These are phyloP conservation scores for Vulpes vulpes DNA, from an alignment of 2,113 vertebrate genomes.

Conservation along the genomic window DNA sequence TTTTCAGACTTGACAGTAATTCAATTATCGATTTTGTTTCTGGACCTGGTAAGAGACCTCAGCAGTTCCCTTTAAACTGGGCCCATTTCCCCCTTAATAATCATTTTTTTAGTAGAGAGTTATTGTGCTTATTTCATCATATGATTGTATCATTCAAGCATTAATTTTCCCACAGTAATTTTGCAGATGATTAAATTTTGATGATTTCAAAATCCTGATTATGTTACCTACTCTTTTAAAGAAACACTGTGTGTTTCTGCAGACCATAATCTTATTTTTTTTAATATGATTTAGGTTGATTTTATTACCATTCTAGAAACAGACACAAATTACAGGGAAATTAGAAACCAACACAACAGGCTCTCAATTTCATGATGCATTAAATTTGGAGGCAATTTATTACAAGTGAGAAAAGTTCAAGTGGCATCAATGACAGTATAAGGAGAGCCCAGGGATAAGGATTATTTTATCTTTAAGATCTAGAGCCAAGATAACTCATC, in stretches of 20 bases:
- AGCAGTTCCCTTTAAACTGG: background rate
- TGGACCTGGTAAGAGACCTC: background rate
- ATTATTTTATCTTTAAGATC: background rate
- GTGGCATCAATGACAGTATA: background rate
- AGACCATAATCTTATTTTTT: slow-evolving; percentile 29
- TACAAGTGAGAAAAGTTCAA: background rate
- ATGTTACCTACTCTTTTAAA: background rate
- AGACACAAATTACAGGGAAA: slow-evolving; percentile 59
- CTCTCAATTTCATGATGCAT: background rate
- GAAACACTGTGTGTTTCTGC: slow-evolving; percentile 20
- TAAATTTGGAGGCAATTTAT: slow-evolving; percentile 14
- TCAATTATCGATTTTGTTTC: background rate
- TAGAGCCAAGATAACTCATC: background rate
- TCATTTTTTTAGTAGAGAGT: slow-evolving; percentile 43
- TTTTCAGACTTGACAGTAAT: slow-evolving; percentile 44
- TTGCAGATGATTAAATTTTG: background rate
- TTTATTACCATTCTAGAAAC: slow-evolving; percentile 49
- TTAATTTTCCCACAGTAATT: slow-evolving; percentile 15
- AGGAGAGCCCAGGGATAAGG: background rate
- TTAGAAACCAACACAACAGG: background rate
- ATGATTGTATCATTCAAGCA: background rate
- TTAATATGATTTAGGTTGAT: slow-evolving; percentile 36
- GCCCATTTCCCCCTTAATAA: background rate
- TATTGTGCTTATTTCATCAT: slow-evolving; percentile 1
- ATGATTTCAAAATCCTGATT: slow-evolving; percentile 54